Percentiles rank a stretch among this genome's conserved stretches.
Evolutionary conservation across 2,113 vertebrate species (phyloP).

Genomic region (Diadophis punctatus): DNA sequence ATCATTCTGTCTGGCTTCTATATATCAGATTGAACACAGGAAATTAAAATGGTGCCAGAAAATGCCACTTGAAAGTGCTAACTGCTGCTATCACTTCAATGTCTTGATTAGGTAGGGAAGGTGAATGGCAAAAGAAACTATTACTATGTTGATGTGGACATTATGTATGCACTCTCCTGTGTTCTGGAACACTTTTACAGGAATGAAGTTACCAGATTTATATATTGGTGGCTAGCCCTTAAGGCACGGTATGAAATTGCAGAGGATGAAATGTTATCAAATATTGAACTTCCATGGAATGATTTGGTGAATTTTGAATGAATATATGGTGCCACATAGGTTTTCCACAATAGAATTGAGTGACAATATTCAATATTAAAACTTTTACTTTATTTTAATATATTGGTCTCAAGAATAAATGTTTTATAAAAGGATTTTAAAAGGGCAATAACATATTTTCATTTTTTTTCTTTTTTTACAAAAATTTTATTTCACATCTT

Average conservation of each 20-base stretch:
- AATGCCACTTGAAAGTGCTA: background rate
- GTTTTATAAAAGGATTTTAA: background rate
- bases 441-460: background rate
- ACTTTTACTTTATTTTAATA: background rate
- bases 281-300: background rate
- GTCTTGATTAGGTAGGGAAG: background rate
- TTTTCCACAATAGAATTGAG: background rate
- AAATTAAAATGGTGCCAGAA: background rate
- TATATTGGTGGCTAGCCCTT: background rate
- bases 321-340: background rate
- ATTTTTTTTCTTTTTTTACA: too few species aligned
- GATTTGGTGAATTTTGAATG: background rate
- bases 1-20: background rate
- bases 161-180: background rate
- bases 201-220: background rate
- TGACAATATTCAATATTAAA: background rate
- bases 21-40: background rate
- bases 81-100: background rate
- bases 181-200: background rate
- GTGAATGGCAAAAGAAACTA: background rate
- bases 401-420: background rate
- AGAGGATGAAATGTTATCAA: background rate
- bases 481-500: too few species aligned
- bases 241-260: background rate
- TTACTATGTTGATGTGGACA: background rate